Evolutionary conservation across 53 echinoderm and acorn worm species (phyloP).

Genomic region (Henricia sp.): DNA sequence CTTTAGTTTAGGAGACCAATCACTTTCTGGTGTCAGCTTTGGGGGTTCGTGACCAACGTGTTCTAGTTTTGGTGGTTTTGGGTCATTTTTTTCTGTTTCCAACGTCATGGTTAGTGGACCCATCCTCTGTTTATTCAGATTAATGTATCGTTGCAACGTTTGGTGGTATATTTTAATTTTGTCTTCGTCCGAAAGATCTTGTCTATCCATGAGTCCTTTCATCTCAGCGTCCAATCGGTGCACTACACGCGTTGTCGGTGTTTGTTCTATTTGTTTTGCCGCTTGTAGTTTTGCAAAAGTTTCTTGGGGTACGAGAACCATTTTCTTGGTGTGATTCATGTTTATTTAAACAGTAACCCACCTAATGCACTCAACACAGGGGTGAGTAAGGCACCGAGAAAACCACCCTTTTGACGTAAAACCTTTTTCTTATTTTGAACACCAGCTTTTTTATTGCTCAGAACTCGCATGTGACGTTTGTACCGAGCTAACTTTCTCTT

Average conservation of each 20-base stretch:
- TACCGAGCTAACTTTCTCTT: slow-evolving; percentile 56
- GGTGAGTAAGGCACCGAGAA: slow-evolving; percentile 53
- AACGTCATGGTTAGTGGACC: slow-evolving; percentile 49
- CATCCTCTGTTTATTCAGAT: slow-evolving; percentile 43
- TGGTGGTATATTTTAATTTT: slow-evolving; percentile 69
- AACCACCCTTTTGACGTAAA: slow-evolving; percentile 69
- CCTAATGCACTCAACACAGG: slow-evolving; percentile 40
- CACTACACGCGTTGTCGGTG: slow-evolving; percentile 52
- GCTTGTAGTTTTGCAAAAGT: slow-evolving; percentile 59
- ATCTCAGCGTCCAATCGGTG: slow-evolving; percentile 55
- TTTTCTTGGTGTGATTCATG: slow-evolving; percentile 77
- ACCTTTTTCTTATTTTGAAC: slow-evolving; percentile 60
- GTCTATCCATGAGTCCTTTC: slow-evolving; percentile 37
- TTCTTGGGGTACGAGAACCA: slow-evolving; percentile 74
- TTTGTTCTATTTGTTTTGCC: slow-evolving; percentile 42
- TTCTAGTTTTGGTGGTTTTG: not conserved
- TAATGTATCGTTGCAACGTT: slow-evolving; percentile 55
- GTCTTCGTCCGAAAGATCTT: slow-evolving; percentile 57
- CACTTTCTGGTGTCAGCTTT: not conserved
- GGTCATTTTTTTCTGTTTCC: not conserved
- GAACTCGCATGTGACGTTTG: slow-evolving; percentile 54
- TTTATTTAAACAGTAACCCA: slow-evolving; percentile 48
- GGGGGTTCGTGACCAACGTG: not conserved
- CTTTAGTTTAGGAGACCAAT: not conserved
- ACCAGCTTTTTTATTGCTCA: slow-evolving; percentile 46